Percentiles rank a stretch among this genome's conserved stretches.
phyloP scores from a whole-genome alignment of 1,140 invertebrate species.

The Drosophila persimilis region DNA sequence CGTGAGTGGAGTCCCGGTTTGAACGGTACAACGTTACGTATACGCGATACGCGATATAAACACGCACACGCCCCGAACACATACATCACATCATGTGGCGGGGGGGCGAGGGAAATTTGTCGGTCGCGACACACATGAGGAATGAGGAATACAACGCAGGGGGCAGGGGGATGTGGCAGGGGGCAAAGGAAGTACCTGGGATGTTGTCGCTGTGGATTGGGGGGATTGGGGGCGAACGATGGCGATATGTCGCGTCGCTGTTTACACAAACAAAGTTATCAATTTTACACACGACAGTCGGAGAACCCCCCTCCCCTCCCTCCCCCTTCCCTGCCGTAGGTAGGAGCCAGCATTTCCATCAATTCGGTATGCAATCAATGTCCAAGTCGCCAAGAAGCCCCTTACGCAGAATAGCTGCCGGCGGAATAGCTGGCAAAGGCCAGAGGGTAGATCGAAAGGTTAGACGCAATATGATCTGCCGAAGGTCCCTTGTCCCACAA shows the following conservation, averaged over 20 bases:
- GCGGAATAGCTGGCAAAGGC: neutral
- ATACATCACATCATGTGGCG: constrained; percentile 62
- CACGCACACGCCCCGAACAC: constrained; percentile 74
- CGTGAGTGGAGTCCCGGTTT: constrained; percentile 23
- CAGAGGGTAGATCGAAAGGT: constrained; percentile 6
- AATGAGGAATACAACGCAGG: neutral
- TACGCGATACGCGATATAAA: constrained; percentile 77
- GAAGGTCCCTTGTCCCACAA: neutral
- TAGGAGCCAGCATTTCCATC: constrained; percentile 58
- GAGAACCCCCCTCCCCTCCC: constrained; percentile 17
- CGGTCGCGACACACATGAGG: constrained; percentile 13
- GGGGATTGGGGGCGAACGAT: constrained; percentile 4
- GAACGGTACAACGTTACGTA: constrained; percentile 54
- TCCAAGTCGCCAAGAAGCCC: constrained; percentile 74
- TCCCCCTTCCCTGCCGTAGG: constrained; percentile 1
- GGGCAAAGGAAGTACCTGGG: constrained; percentile 9
- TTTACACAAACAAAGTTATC: constrained; percentile 81
- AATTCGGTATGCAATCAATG: constrained; percentile 80
- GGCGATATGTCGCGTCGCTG: constrained; percentile 72
- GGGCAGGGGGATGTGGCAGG: neutral
- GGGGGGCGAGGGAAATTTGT: constrained; percentile 50
- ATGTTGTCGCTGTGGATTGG: neutral
- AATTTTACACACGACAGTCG: constrained; percentile 74
- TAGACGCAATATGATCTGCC: constrained; percentile 28
- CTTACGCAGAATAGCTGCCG: constrained; percentile 45